Evolutionary conservation across 2,888 invertebrate genomes (phyloP).

Genomic region (Trissolcus japonicus): DNA sequence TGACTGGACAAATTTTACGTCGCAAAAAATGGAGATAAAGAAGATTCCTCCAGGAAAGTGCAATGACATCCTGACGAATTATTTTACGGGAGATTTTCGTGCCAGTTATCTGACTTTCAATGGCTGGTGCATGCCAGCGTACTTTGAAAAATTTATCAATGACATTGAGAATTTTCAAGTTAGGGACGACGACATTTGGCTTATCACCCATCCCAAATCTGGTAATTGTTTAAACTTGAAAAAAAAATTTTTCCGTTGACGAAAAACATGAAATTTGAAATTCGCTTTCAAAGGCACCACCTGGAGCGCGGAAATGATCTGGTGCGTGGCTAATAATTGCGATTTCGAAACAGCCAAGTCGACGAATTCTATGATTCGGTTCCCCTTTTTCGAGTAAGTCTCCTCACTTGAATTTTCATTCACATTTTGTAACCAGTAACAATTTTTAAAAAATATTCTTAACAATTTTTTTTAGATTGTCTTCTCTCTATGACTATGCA

Average conservation of each 20-base stretch:
- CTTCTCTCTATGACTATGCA: constrained; percentile 74
- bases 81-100: constrained; percentile 69
- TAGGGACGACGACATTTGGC: constrained; percentile 78
- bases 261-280: background rate
- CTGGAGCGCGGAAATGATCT: constrained; percentile 87
- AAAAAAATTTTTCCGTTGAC: background rate
- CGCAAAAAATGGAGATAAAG: constrained; percentile 23
- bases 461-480: constrained; percentile 29
- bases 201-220: constrained; percentile 79
- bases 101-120: constrained; percentile 68
- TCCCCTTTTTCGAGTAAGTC: constrained; percentile 84
- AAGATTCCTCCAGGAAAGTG: constrained; percentile 23
- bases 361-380: constrained; percentile 79
- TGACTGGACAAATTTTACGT: background rate
- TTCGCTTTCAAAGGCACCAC: constrained; percentile 81
- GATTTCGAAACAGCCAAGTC: constrained; percentile 79
- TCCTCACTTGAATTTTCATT: too few relatives aligned
- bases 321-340: constrained; percentile 81
- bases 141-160: constrained; percentile 73
- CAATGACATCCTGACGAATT: constrained; percentile 25
- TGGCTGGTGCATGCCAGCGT: constrained; percentile 75
- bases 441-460: background rate
- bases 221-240: constrained; percentile 76
- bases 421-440: too few relatives aligned
- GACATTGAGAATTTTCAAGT: constrained; percentile 77